These are phyloP conservation scores for Zhengitettix transpicula DNA, from an alignment of 2,888 invertebrate genomes.

Conservation along the genomic window DNA sequence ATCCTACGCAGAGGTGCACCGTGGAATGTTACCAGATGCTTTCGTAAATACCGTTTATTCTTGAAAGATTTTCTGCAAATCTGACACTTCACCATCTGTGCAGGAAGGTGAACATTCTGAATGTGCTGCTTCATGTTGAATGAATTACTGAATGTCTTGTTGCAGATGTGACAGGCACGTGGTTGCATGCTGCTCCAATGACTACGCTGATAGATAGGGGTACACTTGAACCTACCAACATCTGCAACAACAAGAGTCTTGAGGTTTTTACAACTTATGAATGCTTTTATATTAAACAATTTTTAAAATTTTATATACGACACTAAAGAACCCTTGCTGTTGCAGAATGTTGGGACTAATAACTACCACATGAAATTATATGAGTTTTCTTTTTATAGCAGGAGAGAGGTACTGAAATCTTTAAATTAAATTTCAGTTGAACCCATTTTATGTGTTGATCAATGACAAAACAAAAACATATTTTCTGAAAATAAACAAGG, in stretches of 20 bases:
- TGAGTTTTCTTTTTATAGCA: no score
- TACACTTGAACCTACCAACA: not conserved
- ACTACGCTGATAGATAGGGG: not conserved
- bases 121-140: conserved; percentile 23
- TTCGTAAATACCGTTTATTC: conserved; percentile 23
- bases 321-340: no score
- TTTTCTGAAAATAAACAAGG: no score
- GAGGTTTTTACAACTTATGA: no score
- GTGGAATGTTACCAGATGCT: conserved; percentile 22
- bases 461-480: no score
- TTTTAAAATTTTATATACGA: no score
- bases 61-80: conserved; percentile 21
- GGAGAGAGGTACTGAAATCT: no score
- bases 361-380: no score
- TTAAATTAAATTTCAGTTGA: no score
- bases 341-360: no score
- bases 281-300: no score
- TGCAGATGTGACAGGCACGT: conserved; percentile 21
- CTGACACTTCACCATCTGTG: conserved; percentile 20
- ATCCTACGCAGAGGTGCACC: conserved; percentile 19
- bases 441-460: no score
- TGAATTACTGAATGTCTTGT: conserved; percentile 22
- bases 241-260: conserved; percentile 1
- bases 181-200: conserved; percentile 23
- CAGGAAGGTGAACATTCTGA: conserved; percentile 22